Evolutionary conservation across 2,113 vertebrate genomes (phyloP), one percentile per base, ranked within the genome.

Genomic region (Dipodomys stephensi): DNA sequence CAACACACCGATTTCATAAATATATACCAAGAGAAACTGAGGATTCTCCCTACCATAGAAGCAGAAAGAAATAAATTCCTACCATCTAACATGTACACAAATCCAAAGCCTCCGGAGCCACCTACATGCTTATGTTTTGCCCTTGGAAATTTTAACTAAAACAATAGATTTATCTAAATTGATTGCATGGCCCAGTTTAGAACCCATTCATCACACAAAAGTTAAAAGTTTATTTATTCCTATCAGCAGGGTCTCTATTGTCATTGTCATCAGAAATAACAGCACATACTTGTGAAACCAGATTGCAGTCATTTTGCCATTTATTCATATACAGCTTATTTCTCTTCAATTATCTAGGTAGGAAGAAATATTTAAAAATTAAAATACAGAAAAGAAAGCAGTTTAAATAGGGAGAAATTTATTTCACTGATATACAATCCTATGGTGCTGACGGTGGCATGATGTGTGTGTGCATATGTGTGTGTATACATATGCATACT

Each of bases 221-320:
- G 95, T 95, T 97, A 91, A 94, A 49, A 97, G 97, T 44, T 92
- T 94, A 95, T 95, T 97, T 94, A 96, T 68, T 77, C 80, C 87
- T 8, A 88, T 90, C 62, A 22, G 73, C 92, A 85, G 39, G 44
- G 10, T n/a, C 78, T 95, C 81, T 95, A 93, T 81, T 91, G 30
- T 68, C 83, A 78, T 96, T 82, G 71, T 68, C 80, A 94, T 78
- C 62, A 92, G 69, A 84, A 94, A 96, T 83, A 96, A 91, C 95
- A 64, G 91, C 91, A 60, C 83, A 77, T 87, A 2, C 88, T 93
- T 91, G 25, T 87, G 71, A 95, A 87, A 9, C 87, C 76, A 77
- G 95, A 89, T 94, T 85, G 46, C 93, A 94, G 94, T 97, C 93
- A 88, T 94, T 94, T 83, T 67, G 80, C 57, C 69, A 94, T 94